Conservation (phyloP, 2,888 invertebrate species). For the Apotomis turbidana region DNA sequence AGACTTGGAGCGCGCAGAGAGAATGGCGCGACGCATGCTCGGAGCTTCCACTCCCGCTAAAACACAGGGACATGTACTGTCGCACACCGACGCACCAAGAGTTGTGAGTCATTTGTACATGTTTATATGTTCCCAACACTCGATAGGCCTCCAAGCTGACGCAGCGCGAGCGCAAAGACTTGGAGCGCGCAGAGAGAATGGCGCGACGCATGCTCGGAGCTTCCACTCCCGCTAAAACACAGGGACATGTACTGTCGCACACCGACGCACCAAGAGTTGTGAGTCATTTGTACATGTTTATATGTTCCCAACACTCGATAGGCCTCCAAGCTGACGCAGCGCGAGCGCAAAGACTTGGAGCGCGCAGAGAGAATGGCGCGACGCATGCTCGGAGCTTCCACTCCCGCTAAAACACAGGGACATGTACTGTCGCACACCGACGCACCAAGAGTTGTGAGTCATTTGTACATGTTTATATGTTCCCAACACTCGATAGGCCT, state of each 20-base stretch:
- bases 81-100: constrained; percentile 47
- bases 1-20: constrained; percentile 57
- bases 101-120: constrained; percentile 31
- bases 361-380: too few relatives aligned
- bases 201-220: constrained; percentile 57
- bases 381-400: constrained; percentile 50
- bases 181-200: constrained; percentile 57
- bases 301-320: too few relatives aligned
- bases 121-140: too few relatives aligned
- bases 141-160: too few relatives aligned
- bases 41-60: constrained; percentile 43
- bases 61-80: constrained; percentile 35
- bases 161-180: constrained; percentile 52
- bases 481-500: too few relatives aligned
- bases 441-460: too few relatives aligned
- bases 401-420: constrained; percentile 28
- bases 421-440: too few relatives aligned
- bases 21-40: constrained; percentile 58
- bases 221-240: constrained; percentile 36
- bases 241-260: constrained; percentile 34
- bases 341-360: constrained; percentile 52
- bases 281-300: constrained; percentile 30
- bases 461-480: too few relatives aligned
- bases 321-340: constrained; percentile 47
- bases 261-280: constrained; percentile 46